Evolutionary conservation across 2,888 invertebrate species (phyloP).

Genomic region (Macaria notata): DNA sequence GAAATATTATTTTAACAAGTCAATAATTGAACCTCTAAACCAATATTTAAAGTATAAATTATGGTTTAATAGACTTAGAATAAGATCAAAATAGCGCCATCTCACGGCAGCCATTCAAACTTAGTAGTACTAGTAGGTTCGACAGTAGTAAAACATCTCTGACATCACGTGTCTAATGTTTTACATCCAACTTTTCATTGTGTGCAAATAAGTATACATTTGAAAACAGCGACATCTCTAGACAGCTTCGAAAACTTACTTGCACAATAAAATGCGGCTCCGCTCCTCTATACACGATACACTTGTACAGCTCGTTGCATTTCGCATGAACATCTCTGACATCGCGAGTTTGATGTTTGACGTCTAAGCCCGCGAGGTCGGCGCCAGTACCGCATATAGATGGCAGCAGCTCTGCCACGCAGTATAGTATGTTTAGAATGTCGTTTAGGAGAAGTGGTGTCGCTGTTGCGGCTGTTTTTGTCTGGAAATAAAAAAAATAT

Average conservation of each 20-base stretch:
- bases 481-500: constrained; percentile 66
- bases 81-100: too few relatives aligned
- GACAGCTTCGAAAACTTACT: constrained; percentile 61
- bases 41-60: too few relatives aligned
- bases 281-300: constrained; percentile 88
- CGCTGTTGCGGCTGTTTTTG: constrained; percentile 83
- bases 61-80: too few relatives aligned
- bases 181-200: too few relatives aligned
- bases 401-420: constrained; percentile 88
- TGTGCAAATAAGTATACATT: background rate
- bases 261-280: constrained; percentile 89
- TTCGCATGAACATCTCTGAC: constrained; percentile 92
- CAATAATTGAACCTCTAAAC: too few relatives aligned
- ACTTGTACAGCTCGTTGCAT: constrained; percentile 89
- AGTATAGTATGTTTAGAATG: constrained; percentile 88
- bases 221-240: background rate
- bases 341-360: constrained; percentile 84
- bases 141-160: too few relatives aligned
- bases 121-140: too few relatives aligned
- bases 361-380: constrained; percentile 82
- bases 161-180: too few relatives aligned
- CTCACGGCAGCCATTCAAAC: too few relatives aligned
- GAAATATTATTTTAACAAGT: background rate
- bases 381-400: constrained; percentile 85
- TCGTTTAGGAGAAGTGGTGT: constrained; percentile 84